Percentiles rank a stretch among this genome's conserved stretches.
These are phyloP conservation scores for Diadromus collaris DNA, from an alignment of 2,888 invertebrate genomes.

Conservation along the genomic window DNA sequence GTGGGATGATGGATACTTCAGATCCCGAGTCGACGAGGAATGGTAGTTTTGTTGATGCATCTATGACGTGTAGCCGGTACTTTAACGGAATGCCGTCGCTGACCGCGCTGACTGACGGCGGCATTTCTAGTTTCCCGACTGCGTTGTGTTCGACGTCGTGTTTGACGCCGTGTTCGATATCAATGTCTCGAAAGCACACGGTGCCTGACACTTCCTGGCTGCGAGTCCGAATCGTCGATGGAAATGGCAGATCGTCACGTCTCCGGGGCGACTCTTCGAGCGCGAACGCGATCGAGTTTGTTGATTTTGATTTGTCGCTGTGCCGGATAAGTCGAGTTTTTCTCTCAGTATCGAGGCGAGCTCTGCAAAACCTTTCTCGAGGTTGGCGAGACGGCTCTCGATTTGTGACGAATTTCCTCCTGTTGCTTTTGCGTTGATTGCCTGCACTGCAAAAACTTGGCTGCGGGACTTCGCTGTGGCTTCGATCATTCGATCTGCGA, in stretches of 20 bases:
- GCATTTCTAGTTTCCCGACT: slow-evolving; percentile 47
- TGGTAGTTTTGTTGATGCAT: slow-evolving; percentile 4
- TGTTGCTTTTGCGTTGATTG: background rate
- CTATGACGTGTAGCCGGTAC: slow-evolving; percentile 53
- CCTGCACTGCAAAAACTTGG: slow-evolving; percentile 17
- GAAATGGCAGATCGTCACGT: slow-evolving; percentile 1
- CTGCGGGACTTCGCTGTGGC: background rate
- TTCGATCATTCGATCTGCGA: slow-evolving; percentile 59
- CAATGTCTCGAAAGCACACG: slow-evolving; percentile 10
- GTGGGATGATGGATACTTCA: slow-evolving; percentile 37
- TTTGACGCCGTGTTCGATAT: background rate
- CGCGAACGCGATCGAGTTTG: background rate
- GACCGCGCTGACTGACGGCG: slow-evolving; percentile 42
- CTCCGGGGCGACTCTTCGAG: slow-evolving; percentile 5
- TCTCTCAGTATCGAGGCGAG: background rate
- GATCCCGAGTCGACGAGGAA: slow-evolving; percentile 61
- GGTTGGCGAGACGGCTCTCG: background rate
- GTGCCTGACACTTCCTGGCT: slow-evolving; percentile 25
- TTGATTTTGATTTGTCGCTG: background rate
- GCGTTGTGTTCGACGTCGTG: background rate
- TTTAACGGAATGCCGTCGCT: slow-evolving; percentile 21
- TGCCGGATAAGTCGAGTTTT: slow-evolving; percentile 9
- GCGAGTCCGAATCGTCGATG: slow-evolving; percentile 36
- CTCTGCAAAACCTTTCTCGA: slow-evolving; percentile 21
- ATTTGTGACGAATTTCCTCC: background rate